Evolutionary conservation across 1,140 invertebrate genomes (phyloP).

Genomic region (Panagrolaimus sp.): DNA sequence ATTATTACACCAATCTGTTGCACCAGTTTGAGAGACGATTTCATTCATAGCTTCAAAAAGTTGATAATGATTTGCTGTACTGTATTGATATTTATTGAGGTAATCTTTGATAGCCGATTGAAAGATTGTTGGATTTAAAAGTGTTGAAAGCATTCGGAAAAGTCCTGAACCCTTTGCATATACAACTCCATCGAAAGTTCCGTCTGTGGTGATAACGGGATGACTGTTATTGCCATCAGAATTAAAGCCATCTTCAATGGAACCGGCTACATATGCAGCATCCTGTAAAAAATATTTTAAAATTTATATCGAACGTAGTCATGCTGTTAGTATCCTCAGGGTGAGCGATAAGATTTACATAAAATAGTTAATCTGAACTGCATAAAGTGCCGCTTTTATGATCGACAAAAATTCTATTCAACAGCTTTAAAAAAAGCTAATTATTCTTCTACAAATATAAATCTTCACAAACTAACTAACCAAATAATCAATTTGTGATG

Average conservation of each 20-base stretch:
- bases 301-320: too few relatives aligned
- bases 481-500: not conserved
- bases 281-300: too few relatives aligned
- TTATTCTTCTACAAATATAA: too few relatives aligned
- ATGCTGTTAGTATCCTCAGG: too few relatives aligned
- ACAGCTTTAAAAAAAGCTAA: too few relatives aligned
- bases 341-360: too few relatives aligned
- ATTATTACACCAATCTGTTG: conserved; percentile 1
- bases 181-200: not conserved
- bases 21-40: not conserved
- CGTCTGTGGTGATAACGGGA: not conserved
- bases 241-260: not conserved
- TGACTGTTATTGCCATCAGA: not conserved
- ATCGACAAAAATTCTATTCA: too few relatives aligned
- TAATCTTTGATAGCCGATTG: not conserved
- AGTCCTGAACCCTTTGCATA: conserved; percentile 1
- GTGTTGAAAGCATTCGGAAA: not conserved
- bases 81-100: not conserved
- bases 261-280: not conserved
- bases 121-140: not conserved
- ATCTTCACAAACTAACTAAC: not conserved
- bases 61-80: not conserved
- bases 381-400: too few relatives aligned
- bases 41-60: not conserved
- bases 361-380: too few relatives aligned